Base-by-base conservation (phyloP, 2,888 invertebrate species). In the Resseliella maxima region DNA sequence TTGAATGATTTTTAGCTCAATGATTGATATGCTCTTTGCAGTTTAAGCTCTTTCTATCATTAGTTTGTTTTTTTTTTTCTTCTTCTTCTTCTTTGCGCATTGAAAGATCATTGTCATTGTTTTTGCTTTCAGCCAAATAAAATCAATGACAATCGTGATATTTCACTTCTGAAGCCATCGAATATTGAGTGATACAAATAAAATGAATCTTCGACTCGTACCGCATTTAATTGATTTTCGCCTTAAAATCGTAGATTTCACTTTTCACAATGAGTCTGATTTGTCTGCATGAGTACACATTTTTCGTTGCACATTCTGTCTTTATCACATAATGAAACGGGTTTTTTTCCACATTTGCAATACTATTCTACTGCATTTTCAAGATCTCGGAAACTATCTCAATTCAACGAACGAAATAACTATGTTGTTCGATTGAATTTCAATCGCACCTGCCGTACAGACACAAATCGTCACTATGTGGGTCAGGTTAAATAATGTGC, bases 401-500 rank as follows among this genome's bases (percentile, higher is more conserved):
- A 72, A 72, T 24, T 59, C 59, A 24, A 72, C 72, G 35, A 72
- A 72, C 31, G 31, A 72, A 31, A 72, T n/a, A n/a, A n/a, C n/a
- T n/a, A n/a, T 21, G 72, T 72, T 12, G 1, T 72, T 31, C 35
- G 72, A 31, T 31, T 31, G 72, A 59, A 24, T 59, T 72, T 27
- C n/a, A 72, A 72, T 72, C 15, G 72, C 72, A 72, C 72, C 72
- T 72, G 72, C 10, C 15, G 2, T 10, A 35, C 2, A 6, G 15
- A 35, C 31, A 15, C 31, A 72, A 15, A n/a, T 35, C 1, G 3
- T 2, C 72, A 18, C 31, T 38, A 83, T 83, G 36, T 83, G 38
- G 83, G 83, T 83, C 83, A 83, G 36, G 83, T 83, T 83, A 38
- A 83, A 83, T 83, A 83, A 83, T 83, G 35, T 35, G 1, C 50